Percentiles rank a stretch among this genome's conserved stretches.
phyloP scores from a whole-genome alignment of 2,113 vertebrate genomes.

The Scatophagus argus region DNA sequence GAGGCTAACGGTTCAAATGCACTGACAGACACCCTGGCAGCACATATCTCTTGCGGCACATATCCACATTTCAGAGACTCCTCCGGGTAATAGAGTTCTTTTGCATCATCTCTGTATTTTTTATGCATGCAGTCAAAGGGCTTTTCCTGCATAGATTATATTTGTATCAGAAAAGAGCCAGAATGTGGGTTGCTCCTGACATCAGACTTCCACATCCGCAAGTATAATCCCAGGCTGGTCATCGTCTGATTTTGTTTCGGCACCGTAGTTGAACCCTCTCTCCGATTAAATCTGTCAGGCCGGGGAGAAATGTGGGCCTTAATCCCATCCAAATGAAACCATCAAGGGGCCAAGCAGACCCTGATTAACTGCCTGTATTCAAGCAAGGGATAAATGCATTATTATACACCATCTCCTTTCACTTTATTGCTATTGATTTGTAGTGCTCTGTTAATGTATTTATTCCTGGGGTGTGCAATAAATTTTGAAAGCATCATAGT shows the following conservation, averaged over 20 bases:
- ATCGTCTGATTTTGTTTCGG: constrained; percentile 58
- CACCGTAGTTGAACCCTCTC: constrained; percentile 60
- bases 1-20: constrained; percentile 39
- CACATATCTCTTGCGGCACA: constrained; percentile 52
- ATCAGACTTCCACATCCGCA: constrained; percentile 56
- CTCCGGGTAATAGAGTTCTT: constrained; percentile 55
- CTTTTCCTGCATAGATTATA: constrained; percentile 69
- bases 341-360: constrained; percentile 64
- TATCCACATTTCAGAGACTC: constrained; percentile 61
- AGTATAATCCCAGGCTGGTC: constrained; percentile 71
- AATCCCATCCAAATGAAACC: constrained; percentile 76
- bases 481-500: constrained; percentile 36
- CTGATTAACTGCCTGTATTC: constrained; percentile 70
- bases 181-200: constrained; percentile 57
- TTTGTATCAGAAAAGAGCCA: constrained; percentile 41
- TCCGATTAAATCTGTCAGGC: constrained; percentile 70
- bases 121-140: constrained; percentile 61
- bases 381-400: constrained; percentile 65
- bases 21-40: constrained; percentile 53
- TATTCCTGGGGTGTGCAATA: constrained; percentile 50
- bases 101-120: constrained; percentile 56
- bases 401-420: constrained; percentile 64
- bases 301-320: constrained; percentile 63
- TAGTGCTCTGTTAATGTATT: constrained; percentile 61
- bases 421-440: constrained; percentile 76